A percentile compares a stretch with the other conserved stretches of the same genome.
These are phyloP conservation scores for Dryas iulia DNA, from an alignment of 1,140 invertebrate genomes.

Conservation along the genomic window DNA sequence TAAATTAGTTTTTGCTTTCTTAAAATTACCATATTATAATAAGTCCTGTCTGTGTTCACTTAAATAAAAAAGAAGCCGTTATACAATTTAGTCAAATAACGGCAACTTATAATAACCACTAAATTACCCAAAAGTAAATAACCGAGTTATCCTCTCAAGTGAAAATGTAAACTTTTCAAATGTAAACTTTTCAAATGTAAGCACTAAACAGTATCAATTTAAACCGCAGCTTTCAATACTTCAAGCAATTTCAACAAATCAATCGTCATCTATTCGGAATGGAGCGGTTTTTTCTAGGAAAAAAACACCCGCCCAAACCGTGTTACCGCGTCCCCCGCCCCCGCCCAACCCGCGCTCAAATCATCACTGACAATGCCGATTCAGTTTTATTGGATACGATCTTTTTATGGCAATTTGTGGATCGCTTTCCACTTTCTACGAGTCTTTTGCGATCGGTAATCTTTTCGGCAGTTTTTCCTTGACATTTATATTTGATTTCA, in stretches of 20 bases:
- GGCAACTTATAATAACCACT: not conserved
- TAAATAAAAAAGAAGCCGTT: not conserved
- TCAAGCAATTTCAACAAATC: constrained; percentile 45
- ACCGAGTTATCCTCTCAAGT: not conserved
- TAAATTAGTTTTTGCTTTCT: not conserved
- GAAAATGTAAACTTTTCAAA: not conserved
- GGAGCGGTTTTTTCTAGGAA: constrained; percentile 59
- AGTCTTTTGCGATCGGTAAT: constrained; percentile 14
- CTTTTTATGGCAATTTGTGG: constrained; percentile 73
- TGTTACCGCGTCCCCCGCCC: constrained; percentile 42
- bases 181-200: not conserved
- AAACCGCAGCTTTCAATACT: constrained; percentile 2
- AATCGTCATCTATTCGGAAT: constrained; percentile 58
- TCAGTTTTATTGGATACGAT: constrained; percentile 71
- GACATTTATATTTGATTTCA: constrained; percentile 5
- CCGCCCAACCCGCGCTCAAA: constrained; percentile 43
- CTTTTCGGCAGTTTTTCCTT: constrained; percentile 14
- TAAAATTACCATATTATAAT: not conserved
- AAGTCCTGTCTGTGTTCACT: not conserved
- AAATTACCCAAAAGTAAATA: not conserved
- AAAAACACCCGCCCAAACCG: constrained; percentile 72
- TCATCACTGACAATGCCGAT: constrained; percentile 71
- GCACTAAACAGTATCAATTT: constrained; percentile 5
- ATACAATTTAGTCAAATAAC: not conserved
- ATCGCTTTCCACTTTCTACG: constrained; percentile 62